Percentiles rank a stretch among this genome's conserved stretches.
Evolutionary conservation across 2,888 invertebrate species (phyloP).

Genomic region (Clusia tigrina): DNA sequence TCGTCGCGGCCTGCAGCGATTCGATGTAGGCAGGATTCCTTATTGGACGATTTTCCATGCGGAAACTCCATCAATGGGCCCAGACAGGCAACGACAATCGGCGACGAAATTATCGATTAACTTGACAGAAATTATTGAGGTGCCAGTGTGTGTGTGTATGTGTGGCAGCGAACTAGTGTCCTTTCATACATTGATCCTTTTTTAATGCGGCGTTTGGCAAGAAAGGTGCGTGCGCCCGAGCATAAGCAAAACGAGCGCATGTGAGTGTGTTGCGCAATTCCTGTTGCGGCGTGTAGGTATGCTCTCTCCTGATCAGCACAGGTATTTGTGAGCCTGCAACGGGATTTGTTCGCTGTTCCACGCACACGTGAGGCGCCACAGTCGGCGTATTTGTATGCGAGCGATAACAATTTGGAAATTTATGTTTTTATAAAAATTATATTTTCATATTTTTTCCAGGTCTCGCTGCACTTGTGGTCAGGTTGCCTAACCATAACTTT

Average conservation of each 20-base stretch:
- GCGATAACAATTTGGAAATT: constrained; percentile 3
- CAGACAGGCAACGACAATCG: not conserved
- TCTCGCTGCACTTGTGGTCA: not conserved
- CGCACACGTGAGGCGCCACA: constrained; percentile 6
- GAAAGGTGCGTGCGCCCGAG: not conserved
- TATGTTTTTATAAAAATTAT: not conserved
- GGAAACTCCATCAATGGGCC: not conserved
- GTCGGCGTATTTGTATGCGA: not conserved
- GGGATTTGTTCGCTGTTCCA: not conserved
- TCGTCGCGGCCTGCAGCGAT: no score
- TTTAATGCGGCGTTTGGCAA: not conserved
- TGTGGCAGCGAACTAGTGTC: not conserved
- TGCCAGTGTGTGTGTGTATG: not conserved
- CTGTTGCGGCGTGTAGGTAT: not conserved
- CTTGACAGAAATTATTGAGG: constrained; percentile 6
- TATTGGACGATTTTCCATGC: not conserved
- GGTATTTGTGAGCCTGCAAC: not conserved
- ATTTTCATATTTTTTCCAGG: not conserved
- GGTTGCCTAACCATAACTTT: not conserved
- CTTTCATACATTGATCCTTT: not conserved
- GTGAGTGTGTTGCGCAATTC: constrained; percentile 1
- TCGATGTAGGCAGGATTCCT: not conserved
- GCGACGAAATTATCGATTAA: constrained; percentile 11
- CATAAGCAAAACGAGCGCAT: not conserved
- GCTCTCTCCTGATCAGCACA: not conserved